Evolutionary conservation across 2,888 invertebrate genomes (phyloP), one percentile per base, ranked within the genome.

Genomic region (Nezara viridula): DNA sequence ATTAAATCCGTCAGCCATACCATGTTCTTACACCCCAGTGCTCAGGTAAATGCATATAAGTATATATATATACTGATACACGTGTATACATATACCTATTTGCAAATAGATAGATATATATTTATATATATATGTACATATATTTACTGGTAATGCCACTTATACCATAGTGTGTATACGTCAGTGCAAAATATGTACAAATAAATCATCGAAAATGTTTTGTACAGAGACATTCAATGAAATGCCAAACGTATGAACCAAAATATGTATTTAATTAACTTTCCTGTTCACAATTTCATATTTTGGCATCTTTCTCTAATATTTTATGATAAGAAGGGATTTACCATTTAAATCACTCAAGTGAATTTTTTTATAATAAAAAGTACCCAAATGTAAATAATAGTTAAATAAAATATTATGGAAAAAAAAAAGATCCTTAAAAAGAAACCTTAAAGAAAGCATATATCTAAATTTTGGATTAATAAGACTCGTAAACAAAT

Each of bases 151-250:
- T 87, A 87, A 87, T 87, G 87, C 73, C 87, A 87, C 73, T 87
- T 87, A 87, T 87, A 87, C 87, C 87, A 87, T 87, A 87, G 55
- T 87, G 86, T 66, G 87, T 87, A 73, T 87, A 87, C 66, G 87
- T 87, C 87, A 60, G 60, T 66, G 87, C 87, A 87, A 81, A 81
- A 47, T 73, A 66, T 87, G 87, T 87, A 87, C 87, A 87, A 87
- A 87, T 87, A 44, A 87, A 87, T 86, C 87, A 87, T 87, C 87
- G 87, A 86, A 86, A 55, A 55, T 32, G 49, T 86, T 86, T 52
- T 86, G 40, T 52, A 86, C 40, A 86, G 27, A 52, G 55, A 86
- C 40, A 87, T 60, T 87, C 87, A 87, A 87, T 87, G 87, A 66
- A 73, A 60, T 87, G 87, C 66, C 73, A 73, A 87, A 87, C 60